Base-by-base conservation (phyloP, 1,140 invertebrate genomes). In the Dufourea novaeangliae region DNA sequence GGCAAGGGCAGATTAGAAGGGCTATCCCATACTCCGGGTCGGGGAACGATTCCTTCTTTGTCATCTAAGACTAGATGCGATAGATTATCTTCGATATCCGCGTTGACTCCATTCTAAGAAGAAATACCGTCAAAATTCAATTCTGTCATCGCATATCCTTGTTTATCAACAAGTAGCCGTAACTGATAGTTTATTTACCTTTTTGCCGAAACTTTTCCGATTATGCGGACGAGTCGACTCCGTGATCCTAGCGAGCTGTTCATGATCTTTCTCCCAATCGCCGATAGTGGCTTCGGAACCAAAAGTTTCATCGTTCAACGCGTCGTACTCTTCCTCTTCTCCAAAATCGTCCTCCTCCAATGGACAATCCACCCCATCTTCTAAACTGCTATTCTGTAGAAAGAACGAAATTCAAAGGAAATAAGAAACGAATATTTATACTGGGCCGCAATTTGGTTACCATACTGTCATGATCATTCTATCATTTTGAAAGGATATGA, bases 281-380 rank as follows among this genome's bases (percentile, higher is more conserved):
- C 94, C 94, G 10, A 87, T 88, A 77, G 94, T 89, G 88, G 94
- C 94, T 79, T 95, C 95, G 61, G 94, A 94, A 50, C 97, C 97
- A 93, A 98, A 98, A 1, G 97, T 98, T 91, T 98, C 97, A 93
- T 97, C 96, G 88, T 98, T 98, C 71, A 97, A 93, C 1, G 97
- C 95, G 94, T 98, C 97, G 92, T 97, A 97, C 85, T 97, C 96
- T 78, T 96, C 96, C 85, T 97, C 97, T 50, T 96, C 96, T 74
- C 94, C 95, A 69, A 93, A 92, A 50, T 94, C 94, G 61, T 95
- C 95, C 66, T 93, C 94, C 77, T 94, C 94, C 39, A 91, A 80
- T 32, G 88, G 85, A 79, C 89, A 88, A 62, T 92, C 90, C 72
- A 92, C 80, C 63, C 87, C 91, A 86, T 91, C 90, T 20, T 92